Conservation (phyloP, 2,113 vertebrate genomes). For the Erythrocercus mccallii region DNA sequence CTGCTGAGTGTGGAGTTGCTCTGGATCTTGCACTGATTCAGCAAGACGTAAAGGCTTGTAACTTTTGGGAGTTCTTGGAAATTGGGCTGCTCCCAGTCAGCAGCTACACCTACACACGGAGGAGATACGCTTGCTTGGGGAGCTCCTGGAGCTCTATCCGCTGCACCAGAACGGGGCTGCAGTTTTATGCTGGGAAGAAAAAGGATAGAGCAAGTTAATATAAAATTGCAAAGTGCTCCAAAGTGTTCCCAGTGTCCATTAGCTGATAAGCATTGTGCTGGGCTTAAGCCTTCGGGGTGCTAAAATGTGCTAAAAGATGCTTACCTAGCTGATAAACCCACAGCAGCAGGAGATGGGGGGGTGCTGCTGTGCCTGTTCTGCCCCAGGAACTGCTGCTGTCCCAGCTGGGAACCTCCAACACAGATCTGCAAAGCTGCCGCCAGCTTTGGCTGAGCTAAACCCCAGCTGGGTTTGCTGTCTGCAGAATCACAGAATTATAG, state of each 20-base stretch:
- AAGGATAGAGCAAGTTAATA: not conserved
- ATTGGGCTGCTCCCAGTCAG: not conserved
- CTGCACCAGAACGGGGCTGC: not conserved
- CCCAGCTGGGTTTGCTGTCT: not conserved
- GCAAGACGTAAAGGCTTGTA: not conserved
- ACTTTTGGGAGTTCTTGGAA: not conserved
- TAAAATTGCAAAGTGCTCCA: not conserved
- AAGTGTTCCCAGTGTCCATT: not conserved
- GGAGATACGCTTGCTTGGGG: not conserved
- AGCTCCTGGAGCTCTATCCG: not conserved
- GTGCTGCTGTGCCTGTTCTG: not conserved
- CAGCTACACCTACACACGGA: not conserved
- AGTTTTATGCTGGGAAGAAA: not conserved
- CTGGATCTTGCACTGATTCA: not conserved
- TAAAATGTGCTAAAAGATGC: not conserved
- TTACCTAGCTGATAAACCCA: not conserved
- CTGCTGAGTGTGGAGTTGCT: not conserved
- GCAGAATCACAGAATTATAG: not conserved
- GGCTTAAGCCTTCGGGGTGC: not conserved
- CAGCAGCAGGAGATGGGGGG: not conserved
- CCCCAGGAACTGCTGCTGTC: not conserved
- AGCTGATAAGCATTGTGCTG: not conserved
- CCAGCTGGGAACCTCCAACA: not conserved
- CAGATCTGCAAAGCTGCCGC: not conserved
- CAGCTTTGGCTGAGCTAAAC: not conserved